These are phyloP conservation scores for Ispidina picta DNA, from an alignment of 2,797 vertebrate genomes.

Conservation along the genomic window DNA sequence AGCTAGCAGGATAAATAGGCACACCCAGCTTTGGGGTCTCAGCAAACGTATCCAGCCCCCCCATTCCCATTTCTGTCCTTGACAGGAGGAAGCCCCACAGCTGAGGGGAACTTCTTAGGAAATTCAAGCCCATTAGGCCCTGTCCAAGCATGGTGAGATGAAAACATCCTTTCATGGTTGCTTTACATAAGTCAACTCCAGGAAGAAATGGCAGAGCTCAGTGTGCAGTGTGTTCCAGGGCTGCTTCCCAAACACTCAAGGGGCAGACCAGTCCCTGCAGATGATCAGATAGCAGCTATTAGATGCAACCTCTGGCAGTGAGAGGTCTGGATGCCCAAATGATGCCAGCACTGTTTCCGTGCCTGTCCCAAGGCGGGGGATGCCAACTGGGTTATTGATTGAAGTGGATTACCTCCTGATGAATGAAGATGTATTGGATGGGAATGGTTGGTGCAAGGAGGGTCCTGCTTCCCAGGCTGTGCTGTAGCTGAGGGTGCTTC, in stretches of 20 bases:
- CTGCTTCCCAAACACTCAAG: neutral
- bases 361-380: neutral
- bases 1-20: neutral
- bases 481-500: neutral
- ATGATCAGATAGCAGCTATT: neutral
- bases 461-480: neutral
- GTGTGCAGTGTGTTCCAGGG: neutral
- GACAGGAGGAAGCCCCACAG: neutral
- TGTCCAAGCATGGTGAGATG: neutral
- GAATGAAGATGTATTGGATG: neutral
- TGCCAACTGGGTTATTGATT: neutral
- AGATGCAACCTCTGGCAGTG: neutral
- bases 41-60: neutral
- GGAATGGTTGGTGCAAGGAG: neutral
- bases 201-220: neutral
- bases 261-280: neutral
- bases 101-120: neutral
- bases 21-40: neutral
- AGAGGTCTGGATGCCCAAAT: neutral
- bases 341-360: neutral
- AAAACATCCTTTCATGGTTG: neutral
- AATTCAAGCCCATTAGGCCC: neutral
- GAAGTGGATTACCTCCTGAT: neutral
- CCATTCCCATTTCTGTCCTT: neutral
- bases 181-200: neutral